A percentile compares a stretch with the other conserved stretches of the same genome.
Evolutionary conservation across 2,888 invertebrate genomes (phyloP).

Genomic region (Onchidella celtica): DNA sequence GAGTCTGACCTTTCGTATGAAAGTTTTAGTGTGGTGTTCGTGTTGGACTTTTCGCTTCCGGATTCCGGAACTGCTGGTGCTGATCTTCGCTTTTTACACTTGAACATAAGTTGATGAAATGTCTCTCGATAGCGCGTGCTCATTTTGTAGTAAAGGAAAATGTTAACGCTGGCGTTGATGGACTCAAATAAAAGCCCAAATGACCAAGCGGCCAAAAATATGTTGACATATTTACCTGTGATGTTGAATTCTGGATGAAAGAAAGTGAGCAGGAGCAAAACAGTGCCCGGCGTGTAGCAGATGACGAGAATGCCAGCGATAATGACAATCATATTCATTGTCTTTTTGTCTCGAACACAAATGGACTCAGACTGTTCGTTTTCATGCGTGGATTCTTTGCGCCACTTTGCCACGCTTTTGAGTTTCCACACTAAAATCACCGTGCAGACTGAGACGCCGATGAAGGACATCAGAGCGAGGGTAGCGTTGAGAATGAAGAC

Average conservation of each 20-base stretch:
- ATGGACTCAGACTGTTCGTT: background rate
- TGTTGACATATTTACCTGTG: slow-evolving; percentile 8
- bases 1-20: slow-evolving; percentile 12
- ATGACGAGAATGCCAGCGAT: slow-evolving; percentile 27
- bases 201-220: slow-evolving; percentile 9
- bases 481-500: slow-evolving; percentile 23
- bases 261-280: background rate
- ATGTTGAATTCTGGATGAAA: slow-evolving; percentile 27
- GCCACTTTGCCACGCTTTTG: slow-evolving; percentile 13
- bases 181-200: slow-evolving; percentile 15
- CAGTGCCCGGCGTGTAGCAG: slow-evolving; percentile 12
- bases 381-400: slow-evolving; percentile 13
- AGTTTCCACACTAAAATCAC: slow-evolving; percentile 5
- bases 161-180: slow-evolving; percentile 28
- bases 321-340: slow-evolving; percentile 19
- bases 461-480: slow-evolving; percentile 5
- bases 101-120: background rate
- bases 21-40: background rate
- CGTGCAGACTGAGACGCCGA: slow-evolving; percentile 10
- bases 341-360: slow-evolving; percentile 22
- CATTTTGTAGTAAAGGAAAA: slow-evolving; percentile 33
- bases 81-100: background rate
- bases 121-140: slow-evolving; percentile 20
- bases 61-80: background rate
- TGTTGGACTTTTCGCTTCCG: background rate